phyloP scores from a whole-genome alignment of 2,113 vertebrate species.

The Semnornis frantzii region DNA sequence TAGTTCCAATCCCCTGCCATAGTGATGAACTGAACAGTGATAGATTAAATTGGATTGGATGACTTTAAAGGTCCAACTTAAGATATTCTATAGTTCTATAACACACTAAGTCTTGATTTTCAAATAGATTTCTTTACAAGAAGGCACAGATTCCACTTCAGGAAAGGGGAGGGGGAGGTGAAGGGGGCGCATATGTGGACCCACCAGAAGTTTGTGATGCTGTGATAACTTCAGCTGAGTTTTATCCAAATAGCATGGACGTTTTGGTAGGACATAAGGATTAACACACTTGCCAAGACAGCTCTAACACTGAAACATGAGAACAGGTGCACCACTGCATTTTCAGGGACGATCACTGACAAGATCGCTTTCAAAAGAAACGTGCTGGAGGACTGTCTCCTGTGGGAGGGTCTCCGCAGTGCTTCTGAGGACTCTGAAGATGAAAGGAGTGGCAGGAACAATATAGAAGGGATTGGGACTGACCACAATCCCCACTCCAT shows the following conservation, averaged over 20 bases:
- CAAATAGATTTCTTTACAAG: background rate
- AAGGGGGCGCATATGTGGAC: background rate
- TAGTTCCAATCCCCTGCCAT: too few species aligned
- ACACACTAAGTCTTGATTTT: background rate
- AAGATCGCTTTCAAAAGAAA: background rate
- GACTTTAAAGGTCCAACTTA: too few species aligned
- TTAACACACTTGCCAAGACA: constrained; percentile 12
- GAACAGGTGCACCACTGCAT: background rate
- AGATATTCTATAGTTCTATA: too few species aligned
- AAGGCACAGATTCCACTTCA: background rate
- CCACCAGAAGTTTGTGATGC: background rate
- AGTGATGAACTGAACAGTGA: too few species aligned
- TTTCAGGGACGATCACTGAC: background rate
- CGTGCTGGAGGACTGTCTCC: too few species aligned
- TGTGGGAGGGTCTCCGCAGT: too few species aligned
- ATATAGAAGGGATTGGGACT: too few species aligned
- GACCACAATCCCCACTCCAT: too few species aligned
- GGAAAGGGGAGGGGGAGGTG: too few species aligned
- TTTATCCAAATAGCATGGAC: constrained; percentile 15
- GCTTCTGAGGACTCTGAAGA: too few species aligned
- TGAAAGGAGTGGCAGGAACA: too few species aligned
- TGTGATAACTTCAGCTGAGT: constrained; percentile 27
- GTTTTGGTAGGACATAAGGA: background rate
- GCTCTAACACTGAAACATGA: background rate
- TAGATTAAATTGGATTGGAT: too few species aligned